phyloP scores from a whole-genome alignment of 1,140 invertebrate species.

The Zaprionus capensis region DNA sequence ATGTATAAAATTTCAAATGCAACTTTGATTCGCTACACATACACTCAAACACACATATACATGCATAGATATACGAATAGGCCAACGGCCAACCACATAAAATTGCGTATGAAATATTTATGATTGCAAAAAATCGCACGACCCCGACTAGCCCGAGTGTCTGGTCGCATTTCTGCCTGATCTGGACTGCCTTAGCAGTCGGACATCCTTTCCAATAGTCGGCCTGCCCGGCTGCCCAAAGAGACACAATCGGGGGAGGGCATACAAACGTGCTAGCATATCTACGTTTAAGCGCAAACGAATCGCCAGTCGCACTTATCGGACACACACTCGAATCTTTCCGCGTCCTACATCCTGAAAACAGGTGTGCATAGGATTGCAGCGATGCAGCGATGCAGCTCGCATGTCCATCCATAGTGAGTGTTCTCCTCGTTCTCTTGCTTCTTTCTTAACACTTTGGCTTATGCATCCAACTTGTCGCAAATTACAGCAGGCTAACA shows the following conservation, averaged over 20 bases:
- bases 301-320: conserved; percentile 39
- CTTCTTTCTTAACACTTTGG: neutral
- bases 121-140: conserved; percentile 40
- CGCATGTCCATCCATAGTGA: neutral
- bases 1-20: conserved; percentile 66
- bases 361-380: neutral
- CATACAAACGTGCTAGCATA: neutral
- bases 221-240: too few species aligned
- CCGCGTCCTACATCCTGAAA: conserved; percentile 48
- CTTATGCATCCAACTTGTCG: neutral
- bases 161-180: neutral
- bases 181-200: neutral
- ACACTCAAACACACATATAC: neutral
- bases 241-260: neutral
- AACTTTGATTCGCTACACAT: conserved; percentile 64
- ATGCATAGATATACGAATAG: conserved; percentile 30
- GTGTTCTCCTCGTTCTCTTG: neutral
- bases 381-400: neutral
- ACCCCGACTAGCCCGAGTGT: conserved; percentile 16
- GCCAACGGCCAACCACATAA: conserved; percentile 49
- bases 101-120: conserved; percentile 74
- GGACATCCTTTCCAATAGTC: neutral
- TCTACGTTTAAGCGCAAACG: neutral
- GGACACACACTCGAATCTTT: conserved; percentile 60
- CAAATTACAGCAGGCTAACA: neutral